Evolutionary conservation across 2,888 invertebrate species (phyloP), one percentile per base, ranked within the genome.

Genomic region (Lycophotia porphyrea): DNA sequence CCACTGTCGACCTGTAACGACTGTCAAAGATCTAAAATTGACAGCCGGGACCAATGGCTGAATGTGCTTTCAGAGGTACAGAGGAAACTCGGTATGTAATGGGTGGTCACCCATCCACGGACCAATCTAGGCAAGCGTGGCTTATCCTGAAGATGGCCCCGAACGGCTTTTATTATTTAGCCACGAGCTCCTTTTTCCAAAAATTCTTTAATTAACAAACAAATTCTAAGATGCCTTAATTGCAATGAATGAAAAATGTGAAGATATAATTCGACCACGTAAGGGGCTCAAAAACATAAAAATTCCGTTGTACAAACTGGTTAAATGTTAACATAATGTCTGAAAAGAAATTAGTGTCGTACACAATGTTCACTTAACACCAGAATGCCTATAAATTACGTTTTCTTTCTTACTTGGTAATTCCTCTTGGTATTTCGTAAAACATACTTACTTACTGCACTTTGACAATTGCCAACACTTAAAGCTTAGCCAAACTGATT

Each of bases 281-380:
- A 67, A 21, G 27, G 18, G 44, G 27, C 11, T n/a, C 24, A 47
- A 81, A 55, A 60, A 49, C 27, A 66, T 47, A 47, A 66, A 65
- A 55, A 74, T 67, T 3, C 67, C 67, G 1, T 36, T n/a, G 8
- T 24, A 44, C 34, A 60, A 55, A 61, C 52, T 39, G 11, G 11
- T 15, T 27, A 76, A 75, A 67, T 60, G 64, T 76, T 80, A 76
- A 80, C 60, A 70, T 27, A n/a, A 69, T 24, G 27, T 66, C 21
- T 15, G 27, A 58, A 49, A 66, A 61, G n/a, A 76, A 81, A 71
- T 60, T 2, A 36, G 55, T n/a, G 60, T 61, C 61, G 39, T 39
- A n/a, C 47, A 76, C 18, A 63, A 74, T 72, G 72, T 72, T 64
- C 27, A 68, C 31, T 80, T 70, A 66, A 70, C 76, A 81, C 55